Conservation (phyloP, 2,797 vertebrate species). For the Phrynocephalus guinanensis region DNA sequence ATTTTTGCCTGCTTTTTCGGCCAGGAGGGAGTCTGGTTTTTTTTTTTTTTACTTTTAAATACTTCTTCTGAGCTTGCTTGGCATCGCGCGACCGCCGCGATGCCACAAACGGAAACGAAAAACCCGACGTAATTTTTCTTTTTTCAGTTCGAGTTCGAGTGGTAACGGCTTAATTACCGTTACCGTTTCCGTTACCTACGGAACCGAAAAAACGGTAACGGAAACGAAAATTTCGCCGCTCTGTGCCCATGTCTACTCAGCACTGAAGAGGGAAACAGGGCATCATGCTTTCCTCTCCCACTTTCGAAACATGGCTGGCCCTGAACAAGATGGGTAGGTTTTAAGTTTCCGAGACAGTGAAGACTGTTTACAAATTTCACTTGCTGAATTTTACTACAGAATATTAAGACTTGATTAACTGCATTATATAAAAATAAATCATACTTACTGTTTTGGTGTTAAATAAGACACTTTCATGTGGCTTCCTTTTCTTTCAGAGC, state of each 20-base stretch:
- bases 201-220: too few species aligned
- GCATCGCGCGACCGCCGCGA: too few species aligned
- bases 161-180: too few species aligned
- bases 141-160: too few species aligned
- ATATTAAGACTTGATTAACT: not conserved
- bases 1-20: too few species aligned
- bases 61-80: too few species aligned
- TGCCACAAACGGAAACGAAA: too few species aligned
- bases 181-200: too few species aligned
- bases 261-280: not conserved
- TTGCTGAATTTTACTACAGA: not conserved
- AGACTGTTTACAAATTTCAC: not conserved
- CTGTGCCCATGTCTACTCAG: not conserved
- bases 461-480: not conserved
- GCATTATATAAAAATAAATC: not conserved
- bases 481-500: not conserved
- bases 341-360: not conserved
- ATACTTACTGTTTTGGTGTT: not conserved
- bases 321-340: not conserved
- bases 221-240: too few species aligned
- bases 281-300: not conserved
- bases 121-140: too few species aligned
- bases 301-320: not conserved
- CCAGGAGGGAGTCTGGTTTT: too few species aligned
- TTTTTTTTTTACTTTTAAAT: too few species aligned